Percentiles rank a stretch among this genome's conserved stretches.
These are phyloP conservation scores for Cervus canadensis DNA, from an alignment of 2,113 vertebrate genomes.

Conservation along the genomic window DNA sequence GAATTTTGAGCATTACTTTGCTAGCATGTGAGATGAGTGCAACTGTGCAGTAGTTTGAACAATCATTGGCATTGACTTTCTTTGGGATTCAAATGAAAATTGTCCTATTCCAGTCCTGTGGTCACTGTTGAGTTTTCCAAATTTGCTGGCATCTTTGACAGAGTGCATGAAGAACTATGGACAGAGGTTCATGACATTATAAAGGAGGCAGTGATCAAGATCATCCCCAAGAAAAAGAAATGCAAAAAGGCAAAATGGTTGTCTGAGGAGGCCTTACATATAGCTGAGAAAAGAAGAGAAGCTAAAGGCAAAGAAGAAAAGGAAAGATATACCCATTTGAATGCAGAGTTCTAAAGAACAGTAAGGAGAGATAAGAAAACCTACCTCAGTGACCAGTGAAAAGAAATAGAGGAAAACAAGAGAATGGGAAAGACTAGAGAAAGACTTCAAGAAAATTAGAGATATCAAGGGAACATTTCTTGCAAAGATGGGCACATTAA, in stretches of 20 bases:
- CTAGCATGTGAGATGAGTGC: background rate
- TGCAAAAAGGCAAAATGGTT: background rate
- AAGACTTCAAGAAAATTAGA: background rate
- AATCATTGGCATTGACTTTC: background rate
- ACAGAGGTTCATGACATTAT: background rate
- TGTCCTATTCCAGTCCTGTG: background rate
- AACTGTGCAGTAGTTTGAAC: background rate
- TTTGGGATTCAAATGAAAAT: background rate
- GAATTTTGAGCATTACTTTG: background rate
- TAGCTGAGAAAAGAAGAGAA: background rate
- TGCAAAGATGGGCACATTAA: background rate
- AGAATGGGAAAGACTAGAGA: background rate
- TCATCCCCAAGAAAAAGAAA: background rate
- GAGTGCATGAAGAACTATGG: background rate
- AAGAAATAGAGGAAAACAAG: background rate
- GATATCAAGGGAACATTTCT: background rate
- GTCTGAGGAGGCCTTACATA: background rate
- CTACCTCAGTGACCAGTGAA: background rate
- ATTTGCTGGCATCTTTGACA: background rate
- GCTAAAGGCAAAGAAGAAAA: background rate
- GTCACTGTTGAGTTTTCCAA: background rate
- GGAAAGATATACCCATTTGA: background rate
- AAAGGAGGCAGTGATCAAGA: background rate
- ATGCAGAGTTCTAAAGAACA: background rate
- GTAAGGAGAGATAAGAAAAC: background rate